A percentile compares a stretch with the other conserved stretches of the same genome.
These are phyloP conservation scores for Teleogryllus occipitalis DNA, from an alignment of 1,140 invertebrate genomes.

Conservation along the genomic window DNA sequence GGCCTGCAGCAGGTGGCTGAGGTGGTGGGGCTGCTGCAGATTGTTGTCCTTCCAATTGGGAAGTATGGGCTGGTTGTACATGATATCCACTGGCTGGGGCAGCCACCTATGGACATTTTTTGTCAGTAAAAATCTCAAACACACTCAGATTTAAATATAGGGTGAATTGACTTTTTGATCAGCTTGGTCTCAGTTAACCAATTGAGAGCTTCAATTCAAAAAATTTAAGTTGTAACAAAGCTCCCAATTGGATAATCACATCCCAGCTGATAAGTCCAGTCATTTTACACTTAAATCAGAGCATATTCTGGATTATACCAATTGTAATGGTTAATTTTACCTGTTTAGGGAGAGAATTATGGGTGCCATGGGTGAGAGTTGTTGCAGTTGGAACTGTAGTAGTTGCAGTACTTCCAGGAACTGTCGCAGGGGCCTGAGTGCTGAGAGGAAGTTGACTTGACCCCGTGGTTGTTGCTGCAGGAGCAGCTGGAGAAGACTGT, in stretches of 20 bases:
- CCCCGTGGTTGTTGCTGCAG: conserved; percentile 35
- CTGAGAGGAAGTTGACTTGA: conserved; percentile 40
- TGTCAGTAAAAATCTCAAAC: no score
- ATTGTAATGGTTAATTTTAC: conserved; percentile 27
- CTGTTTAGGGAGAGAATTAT: conserved; percentile 45
- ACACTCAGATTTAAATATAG: no score
- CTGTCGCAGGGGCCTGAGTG: conserved; percentile 42
- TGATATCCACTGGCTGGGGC: conserved; percentile 45
- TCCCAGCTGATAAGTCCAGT: no score
- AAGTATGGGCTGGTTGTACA: conserved; percentile 37
- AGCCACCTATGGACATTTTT: conserved; percentile 24
- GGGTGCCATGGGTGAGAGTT: conserved; percentile 28
- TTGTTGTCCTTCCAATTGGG: conserved; percentile 22
- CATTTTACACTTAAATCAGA: no score
- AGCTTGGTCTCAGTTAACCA: no score
- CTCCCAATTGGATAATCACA: no score
- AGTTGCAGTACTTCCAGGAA: conserved; percentile 43
- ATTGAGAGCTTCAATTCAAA: no score
- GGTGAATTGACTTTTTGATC: no score
- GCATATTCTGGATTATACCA: background rate
- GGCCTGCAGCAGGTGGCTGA: conserved; percentile 8
- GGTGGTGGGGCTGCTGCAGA: conserved; percentile 14
- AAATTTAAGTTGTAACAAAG: no score
- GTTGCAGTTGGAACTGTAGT: conserved; percentile 32
- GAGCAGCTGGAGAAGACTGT: conserved; percentile 22